A percentile compares a stretch with the other conserved stretches of the same genome.
Evolutionary conservation across 2,888 invertebrate species (phyloP).

Genomic region (Nezara viridula): DNA sequence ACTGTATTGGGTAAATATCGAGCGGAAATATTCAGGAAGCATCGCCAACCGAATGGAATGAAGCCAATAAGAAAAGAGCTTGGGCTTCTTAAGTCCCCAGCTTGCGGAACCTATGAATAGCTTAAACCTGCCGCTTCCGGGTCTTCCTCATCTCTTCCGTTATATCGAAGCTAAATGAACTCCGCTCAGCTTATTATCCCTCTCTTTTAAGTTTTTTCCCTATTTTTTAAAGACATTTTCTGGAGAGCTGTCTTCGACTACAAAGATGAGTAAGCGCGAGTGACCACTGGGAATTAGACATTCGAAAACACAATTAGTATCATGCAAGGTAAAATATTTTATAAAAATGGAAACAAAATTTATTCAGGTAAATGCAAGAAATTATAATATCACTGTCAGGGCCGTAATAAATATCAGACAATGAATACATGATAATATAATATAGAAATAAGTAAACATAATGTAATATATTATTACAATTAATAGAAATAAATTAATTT

Average conservation of each 20-base stretch:
- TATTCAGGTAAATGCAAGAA: too few relatives aligned
- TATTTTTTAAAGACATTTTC: background rate
- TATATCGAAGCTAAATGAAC: background rate
- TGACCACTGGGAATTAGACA: background rate
- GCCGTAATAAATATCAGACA: too few relatives aligned
- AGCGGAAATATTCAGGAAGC: slow-evolving; percentile 40
- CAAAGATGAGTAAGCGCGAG: background rate
- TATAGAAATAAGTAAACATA: too few relatives aligned
- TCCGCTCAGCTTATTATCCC: background rate
- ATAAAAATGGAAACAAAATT: too few relatives aligned
- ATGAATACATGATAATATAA: too few relatives aligned
- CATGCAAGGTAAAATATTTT: too few relatives aligned
- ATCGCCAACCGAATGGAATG: slow-evolving; percentile 12
- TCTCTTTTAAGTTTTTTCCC: background rate
- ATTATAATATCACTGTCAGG: too few relatives aligned
- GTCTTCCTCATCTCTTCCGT: background rate
- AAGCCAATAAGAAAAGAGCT: slow-evolving; percentile 40
- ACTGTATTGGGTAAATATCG: slow-evolving; percentile 38
- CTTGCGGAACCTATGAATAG: slow-evolving; percentile 28
- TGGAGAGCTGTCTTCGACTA: background rate
- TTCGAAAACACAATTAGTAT: too few relatives aligned
- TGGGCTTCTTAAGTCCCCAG: background rate
- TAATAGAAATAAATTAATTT: too few relatives aligned
- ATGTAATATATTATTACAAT: too few relatives aligned
- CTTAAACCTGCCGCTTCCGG: slow-evolving; percentile 43